Percentiles rank a stretch among this genome's conserved stretches.
phyloP scores from a whole-genome alignment of 2,888 invertebrate genomes.

The Oxyscelio sp. region DNA sequence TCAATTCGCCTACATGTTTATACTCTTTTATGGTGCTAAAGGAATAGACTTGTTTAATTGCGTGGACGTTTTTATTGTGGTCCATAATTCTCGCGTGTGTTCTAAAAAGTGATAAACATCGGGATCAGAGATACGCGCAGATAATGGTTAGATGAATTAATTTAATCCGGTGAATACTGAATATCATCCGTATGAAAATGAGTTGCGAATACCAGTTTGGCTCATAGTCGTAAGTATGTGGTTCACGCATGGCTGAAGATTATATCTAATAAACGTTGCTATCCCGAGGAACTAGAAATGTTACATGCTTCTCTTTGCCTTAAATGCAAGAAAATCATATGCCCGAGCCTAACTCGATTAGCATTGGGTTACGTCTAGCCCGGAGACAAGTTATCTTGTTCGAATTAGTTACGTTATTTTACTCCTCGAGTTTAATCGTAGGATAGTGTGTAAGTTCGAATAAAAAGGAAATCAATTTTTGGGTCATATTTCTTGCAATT shows the following conservation, averaged over 20 bases:
- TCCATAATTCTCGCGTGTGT: not conserved
- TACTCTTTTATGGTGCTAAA: not conserved
- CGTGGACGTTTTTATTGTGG: slow-evolving; percentile 5
- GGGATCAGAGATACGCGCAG: slow-evolving; percentile 27
- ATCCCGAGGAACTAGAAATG: slow-evolving; percentile 59
- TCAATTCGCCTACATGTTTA: not conserved
- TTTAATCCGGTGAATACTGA: slow-evolving; percentile 44
- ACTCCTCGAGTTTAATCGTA: too few species aligned
- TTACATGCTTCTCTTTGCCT: slow-evolving; percentile 56
- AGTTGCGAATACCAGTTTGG: slow-evolving; percentile 68
- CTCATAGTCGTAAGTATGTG: slow-evolving; percentile 48
- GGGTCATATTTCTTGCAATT: too few species aligned
- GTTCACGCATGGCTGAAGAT: slow-evolving; percentile 70
- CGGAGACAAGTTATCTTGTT: too few species aligned
- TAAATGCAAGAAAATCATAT: slow-evolving; percentile 68
- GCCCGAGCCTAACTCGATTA: slow-evolving; percentile 67
- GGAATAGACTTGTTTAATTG: not conserved
- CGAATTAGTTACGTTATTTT: too few species aligned
- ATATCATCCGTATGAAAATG: slow-evolving; percentile 60
- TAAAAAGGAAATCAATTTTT: too few species aligned
- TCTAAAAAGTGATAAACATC: slow-evolving; percentile 31
- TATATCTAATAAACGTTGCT: slow-evolving; percentile 69
- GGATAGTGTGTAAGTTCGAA: too few species aligned
- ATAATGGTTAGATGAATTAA: slow-evolving; percentile 67
- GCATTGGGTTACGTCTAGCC: slow-evolving; percentile 54